Evolutionary conservation across 2,113 vertebrate genomes (phyloP).

Genomic region (Chlorocebus sabaeus): DNA sequence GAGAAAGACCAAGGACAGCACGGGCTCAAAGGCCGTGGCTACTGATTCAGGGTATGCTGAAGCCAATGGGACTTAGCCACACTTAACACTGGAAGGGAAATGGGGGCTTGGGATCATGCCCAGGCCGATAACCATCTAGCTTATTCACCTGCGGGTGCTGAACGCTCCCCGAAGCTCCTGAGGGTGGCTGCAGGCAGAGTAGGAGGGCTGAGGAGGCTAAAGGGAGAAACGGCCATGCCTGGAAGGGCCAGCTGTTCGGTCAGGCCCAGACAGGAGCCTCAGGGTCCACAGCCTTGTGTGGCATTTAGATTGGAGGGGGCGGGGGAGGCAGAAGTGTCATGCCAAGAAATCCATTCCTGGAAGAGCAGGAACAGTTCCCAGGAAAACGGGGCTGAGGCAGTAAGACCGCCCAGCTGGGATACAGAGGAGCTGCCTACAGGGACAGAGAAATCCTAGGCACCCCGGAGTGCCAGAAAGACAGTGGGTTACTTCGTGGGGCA

Average conservation of each 20-base stretch:
- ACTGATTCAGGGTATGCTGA: background rate
- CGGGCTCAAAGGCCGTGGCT: background rate
- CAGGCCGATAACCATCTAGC: background rate
- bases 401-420: background rate
- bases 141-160: no score
- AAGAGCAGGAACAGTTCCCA: background rate
- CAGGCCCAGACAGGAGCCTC: background rate
- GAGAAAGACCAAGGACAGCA: background rate
- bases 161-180: background rate
- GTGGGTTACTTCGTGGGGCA: background rate
- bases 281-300: background rate
- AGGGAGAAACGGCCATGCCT: background rate
- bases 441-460: background rate
- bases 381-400: background rate
- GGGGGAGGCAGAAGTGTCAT: background rate
- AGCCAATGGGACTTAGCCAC: background rate
- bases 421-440: accelerated
- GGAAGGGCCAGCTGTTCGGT: accelerated
- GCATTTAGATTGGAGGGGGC: no score
- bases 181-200: background rate
- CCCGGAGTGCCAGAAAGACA: background rate
- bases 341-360: background rate
- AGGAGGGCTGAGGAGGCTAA: no score
- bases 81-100: background rate
- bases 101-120: no score